These are phyloP conservation scores for Hippocampus comes DNA, from an alignment of 2,113 vertebrate species.

Conservation along the genomic window DNA sequence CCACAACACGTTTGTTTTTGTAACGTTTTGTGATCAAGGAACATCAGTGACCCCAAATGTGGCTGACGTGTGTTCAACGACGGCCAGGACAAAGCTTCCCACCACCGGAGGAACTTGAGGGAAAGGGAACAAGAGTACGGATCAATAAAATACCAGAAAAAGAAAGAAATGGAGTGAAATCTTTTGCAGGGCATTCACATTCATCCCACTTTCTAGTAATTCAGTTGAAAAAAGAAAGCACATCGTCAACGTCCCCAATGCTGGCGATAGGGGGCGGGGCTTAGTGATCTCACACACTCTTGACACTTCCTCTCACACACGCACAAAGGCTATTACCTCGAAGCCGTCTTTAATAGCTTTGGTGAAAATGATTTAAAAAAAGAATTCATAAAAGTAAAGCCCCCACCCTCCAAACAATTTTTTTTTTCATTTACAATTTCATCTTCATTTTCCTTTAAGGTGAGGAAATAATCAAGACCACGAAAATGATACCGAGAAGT, in stretches of 20 bases:
- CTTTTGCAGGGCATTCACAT: conserved; percentile 66
- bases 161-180: conserved; percentile 52
- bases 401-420: background rate
- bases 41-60: conserved; percentile 14
- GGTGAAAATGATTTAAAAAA: conserved; percentile 57
- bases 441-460: background rate
- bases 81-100: no score
- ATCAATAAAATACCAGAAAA: background rate
- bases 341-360: conserved; percentile 66
- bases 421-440: no score
- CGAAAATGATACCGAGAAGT: background rate
- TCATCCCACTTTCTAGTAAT: conserved; percentile 46
- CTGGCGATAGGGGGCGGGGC: conserved; percentile 47
- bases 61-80: background rate
- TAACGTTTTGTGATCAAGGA: conserved; percentile 67
- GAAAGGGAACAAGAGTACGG: background rate
- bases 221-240: conserved; percentile 54
- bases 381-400: background rate
- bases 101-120: no score
- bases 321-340: background rate
- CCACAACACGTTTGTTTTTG: conserved; percentile 46
- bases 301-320: background rate
- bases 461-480: background rate
- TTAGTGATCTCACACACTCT: conserved; percentile 11
- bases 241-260: conserved; percentile 3